These are phyloP conservation scores for Sorex araneus DNA, from an alignment of 2,113 vertebrate genomes.

Conservation along the genomic window DNA sequence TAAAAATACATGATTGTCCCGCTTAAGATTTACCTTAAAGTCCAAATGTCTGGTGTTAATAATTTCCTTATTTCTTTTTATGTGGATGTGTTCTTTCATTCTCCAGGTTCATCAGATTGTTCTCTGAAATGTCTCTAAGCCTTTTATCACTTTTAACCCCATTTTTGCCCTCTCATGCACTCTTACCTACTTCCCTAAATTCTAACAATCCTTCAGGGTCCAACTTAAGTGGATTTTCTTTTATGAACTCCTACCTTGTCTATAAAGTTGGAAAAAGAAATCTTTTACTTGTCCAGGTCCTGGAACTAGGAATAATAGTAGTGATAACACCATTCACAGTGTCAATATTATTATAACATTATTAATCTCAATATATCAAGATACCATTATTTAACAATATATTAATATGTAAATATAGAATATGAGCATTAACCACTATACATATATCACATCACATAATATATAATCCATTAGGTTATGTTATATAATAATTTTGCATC, in stretches of 20 bases:
- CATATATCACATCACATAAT: too few species aligned
- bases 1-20: too few species aligned
- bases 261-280: not conserved
- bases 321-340: not conserved
- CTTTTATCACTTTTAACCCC: not conserved
- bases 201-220: not conserved
- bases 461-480: too few species aligned
- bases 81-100: not conserved
- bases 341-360: too few species aligned
- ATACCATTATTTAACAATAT: too few species aligned
- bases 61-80: not conserved
- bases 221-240: not conserved
- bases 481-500: not conserved
- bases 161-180: too few species aligned
- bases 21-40: too few species aligned
- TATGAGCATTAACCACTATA: too few species aligned
- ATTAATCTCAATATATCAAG: too few species aligned
- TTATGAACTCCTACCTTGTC: not conserved
- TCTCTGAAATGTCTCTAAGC: not conserved
- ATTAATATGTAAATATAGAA: too few species aligned
- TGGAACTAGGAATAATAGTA: not conserved
- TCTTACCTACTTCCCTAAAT: not conserved
- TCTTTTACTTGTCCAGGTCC: conserved; percentile 20
- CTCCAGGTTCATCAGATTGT: not conserved
- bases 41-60: too few species aligned